Base-by-base conservation (phyloP, 2,888 invertebrate genomes). In the Tuberolachnus salignus region DNA sequence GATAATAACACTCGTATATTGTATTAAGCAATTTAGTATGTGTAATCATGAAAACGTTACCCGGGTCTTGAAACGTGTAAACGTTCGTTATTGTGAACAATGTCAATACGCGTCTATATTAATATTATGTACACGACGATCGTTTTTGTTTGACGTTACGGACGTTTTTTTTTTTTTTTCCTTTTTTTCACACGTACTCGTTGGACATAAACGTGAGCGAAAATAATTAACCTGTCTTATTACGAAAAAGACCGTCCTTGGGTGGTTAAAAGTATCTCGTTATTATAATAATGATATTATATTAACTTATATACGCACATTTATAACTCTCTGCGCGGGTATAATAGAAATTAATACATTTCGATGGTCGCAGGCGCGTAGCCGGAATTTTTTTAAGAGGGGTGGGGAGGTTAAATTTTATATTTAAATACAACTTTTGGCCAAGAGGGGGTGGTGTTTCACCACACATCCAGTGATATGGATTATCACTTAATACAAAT, bases 161-260 rank as follows among this genome's bases (percentile, higher is more conserved):
- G 16, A 59, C 19, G 49, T 51, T 11, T 67, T 51, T n/a, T n/a
- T n/a, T n/a, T n/a, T n/a, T n/a, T n/a, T n/a, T n/a, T n/a, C n/a
- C n/a, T n/a, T n/a, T n/a, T n/a, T n/a, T n/a, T n/a, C 44, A 44
- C 21, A 11, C 11, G 21, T 21, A 55, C 2, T 1, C n/a, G n/a
- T n/a, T 51, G 19, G 16, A 69, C 1, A 34, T n/a, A 70, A 21
- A 23, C 23, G 44, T n/a, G 57, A 70, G 70, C 10, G 13, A 70
- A 26, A 57, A n/a, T n/a, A n/a, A 70, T 46, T n/a, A 21, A n/a
- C 44, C 44, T 16, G 19, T 53, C 70, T 34, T 34, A 11, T 44
- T 57, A 57, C n/a, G n/a, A n/a, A n/a, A n/a, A 70, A 14, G 44
- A 21, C 23, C 34, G 70, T 46, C 70, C 55, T 70, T 70, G 44